Evolutionary conservation across 1,140 invertebrate species (phyloP).

Genomic region (Kradibia gibbosae): DNA sequence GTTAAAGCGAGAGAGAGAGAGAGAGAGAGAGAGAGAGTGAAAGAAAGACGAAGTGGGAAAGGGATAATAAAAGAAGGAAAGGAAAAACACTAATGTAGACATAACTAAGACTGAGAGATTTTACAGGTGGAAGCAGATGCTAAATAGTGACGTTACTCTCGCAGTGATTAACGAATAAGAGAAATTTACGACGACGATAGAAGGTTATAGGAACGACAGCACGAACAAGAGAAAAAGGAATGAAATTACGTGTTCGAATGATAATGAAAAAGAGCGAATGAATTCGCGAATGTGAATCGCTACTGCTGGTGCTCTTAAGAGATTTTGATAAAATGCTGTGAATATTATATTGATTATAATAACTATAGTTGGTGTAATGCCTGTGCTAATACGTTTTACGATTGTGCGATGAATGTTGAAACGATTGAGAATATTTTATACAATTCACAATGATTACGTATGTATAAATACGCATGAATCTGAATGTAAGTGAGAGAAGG

Average conservation of each 20-base stretch:
- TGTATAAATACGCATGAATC: conserved; percentile 14
- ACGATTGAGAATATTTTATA: conserved; percentile 73
- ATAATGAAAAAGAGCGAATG: not conserved
- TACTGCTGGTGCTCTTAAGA: conserved; percentile 72
- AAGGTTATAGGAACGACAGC: not conserved
- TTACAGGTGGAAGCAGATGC: not conserved
- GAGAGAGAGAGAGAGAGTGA: conserved; percentile 28
- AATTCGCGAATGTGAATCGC: conserved; percentile 58
- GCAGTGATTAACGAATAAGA: not conserved
- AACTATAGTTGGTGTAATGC: conserved; percentile 71
- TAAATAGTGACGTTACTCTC: not conserved
- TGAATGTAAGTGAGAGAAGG: not conserved
- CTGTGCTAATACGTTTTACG: conserved; percentile 68
- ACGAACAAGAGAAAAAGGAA: conserved; percentile 42
- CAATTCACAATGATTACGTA: conserved; percentile 62
- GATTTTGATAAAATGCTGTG: conserved; percentile 73
- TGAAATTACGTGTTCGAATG: conserved; percentile 18
- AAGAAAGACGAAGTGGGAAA: conserved; percentile 41
- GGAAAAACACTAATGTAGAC: conserved; percentile 20
- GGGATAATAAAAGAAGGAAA: conserved; percentile 30
- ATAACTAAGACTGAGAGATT: not conserved
- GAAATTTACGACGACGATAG: not conserved
- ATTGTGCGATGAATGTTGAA: conserved; percentile 71
- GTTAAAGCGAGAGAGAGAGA: too few relatives aligned
- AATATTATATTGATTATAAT: conserved; percentile 72